phyloP scores from a whole-genome alignment of 2,888 invertebrate genomes.

The Drosophila kokeensis region DNA sequence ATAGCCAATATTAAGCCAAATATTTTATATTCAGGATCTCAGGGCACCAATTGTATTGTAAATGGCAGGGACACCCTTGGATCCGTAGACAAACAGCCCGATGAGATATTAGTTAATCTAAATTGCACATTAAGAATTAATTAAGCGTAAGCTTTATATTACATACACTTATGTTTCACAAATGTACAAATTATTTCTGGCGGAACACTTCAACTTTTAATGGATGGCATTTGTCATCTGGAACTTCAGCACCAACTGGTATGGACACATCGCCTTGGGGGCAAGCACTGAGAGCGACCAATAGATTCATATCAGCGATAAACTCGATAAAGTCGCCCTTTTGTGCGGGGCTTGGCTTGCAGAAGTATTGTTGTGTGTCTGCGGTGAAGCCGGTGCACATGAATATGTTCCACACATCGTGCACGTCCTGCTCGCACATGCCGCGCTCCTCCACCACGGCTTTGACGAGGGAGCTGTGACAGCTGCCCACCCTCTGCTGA shows the following conservation, averaged over 20 bases:
- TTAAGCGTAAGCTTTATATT: neutral
- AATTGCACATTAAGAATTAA: neutral
- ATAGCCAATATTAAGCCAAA: neutral
- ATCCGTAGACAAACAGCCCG: neutral
- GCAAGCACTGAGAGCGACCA: slow-evolving; percentile 85
- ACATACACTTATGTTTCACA: neutral
- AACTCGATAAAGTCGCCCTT: slow-evolving; percentile 86
- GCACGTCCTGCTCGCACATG: slow-evolving; percentile 85
- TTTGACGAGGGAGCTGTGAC: slow-evolving; percentile 85
- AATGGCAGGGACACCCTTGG: neutral
- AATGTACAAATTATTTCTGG: slow-evolving; percentile 45
- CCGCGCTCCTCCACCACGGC: slow-evolving; percentile 83
- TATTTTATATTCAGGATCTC: neutral
- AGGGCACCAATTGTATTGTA: neutral
- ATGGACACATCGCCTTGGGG: slow-evolving; percentile 86
- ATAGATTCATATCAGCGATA: slow-evolving; percentile 86
- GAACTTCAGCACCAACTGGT: slow-evolving; percentile 84
- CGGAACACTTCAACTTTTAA: slow-evolving; percentile 85
- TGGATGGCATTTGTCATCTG: slow-evolving; percentile 84
- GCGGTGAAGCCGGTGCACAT: slow-evolving; percentile 86
- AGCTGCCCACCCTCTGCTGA: slow-evolving; percentile 84
- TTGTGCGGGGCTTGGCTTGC: slow-evolving; percentile 85
- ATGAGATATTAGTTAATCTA: neutral
- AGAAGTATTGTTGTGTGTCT: slow-evolving; percentile 86
- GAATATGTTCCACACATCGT: slow-evolving; percentile 86